These are phyloP conservation scores for Hormiphora californensis DNA, from an alignment of 37 sponge, comb jelly and placozoan species.

Conservation along the genomic window DNA sequence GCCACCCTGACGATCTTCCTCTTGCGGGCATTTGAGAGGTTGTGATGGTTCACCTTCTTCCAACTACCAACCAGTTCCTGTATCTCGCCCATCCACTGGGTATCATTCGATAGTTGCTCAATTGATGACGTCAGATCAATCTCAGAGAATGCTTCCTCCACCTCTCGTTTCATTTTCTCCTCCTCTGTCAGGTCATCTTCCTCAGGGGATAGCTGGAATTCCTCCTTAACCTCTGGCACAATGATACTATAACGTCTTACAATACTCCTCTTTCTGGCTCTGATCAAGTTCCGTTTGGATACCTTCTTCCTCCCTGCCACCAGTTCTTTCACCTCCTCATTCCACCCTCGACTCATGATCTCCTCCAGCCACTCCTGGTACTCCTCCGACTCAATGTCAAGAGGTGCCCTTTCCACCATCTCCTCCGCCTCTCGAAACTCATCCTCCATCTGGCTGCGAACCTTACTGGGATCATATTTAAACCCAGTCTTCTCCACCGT, in stretches of 20 bases:
- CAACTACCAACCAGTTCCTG: neutral
- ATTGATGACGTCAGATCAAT: neutral
- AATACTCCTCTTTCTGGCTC: conserved; percentile 53
- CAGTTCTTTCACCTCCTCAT: conserved; percentile 32
- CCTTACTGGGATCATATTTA: conserved; percentile 35
- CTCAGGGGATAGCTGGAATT: neutral
- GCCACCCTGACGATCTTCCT: neutral
- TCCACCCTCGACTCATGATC: conserved; percentile 14
- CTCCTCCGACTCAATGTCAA: neutral
- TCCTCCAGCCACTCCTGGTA: conserved; percentile 37
- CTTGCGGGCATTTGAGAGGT: conserved; percentile 7
- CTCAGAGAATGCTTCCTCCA: neutral
- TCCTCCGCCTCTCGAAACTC: conserved; percentile 24
- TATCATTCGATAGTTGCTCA: neutral
- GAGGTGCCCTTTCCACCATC: neutral
- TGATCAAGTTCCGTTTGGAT: neutral
- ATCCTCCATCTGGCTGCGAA: neutral
- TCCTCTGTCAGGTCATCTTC: conserved; percentile 43
- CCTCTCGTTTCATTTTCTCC: conserved; percentile 44
- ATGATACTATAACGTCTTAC: conserved; percentile 35
- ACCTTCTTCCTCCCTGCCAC: conserved; percentile 47
- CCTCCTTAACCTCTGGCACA: neutral
- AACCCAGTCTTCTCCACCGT: conserved; percentile 27
- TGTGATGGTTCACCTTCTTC: conserved; percentile 44
- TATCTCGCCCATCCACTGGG: neutral